phyloP scores from a whole-genome alignment of 1,140 invertebrate genomes.

The Drosophila hydei region DNA sequence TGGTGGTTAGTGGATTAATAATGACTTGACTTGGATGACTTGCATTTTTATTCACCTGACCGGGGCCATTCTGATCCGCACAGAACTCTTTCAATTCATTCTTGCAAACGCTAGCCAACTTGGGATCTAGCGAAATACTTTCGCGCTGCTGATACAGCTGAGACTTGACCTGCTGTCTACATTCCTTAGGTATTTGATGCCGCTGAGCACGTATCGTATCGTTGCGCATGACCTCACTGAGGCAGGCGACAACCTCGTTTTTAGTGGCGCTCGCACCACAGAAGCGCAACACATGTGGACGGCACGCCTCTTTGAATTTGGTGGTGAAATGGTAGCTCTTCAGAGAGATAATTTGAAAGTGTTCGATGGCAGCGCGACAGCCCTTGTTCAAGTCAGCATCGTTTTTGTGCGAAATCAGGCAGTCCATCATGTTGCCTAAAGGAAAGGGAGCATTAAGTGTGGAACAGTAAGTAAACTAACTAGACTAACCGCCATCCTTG shows the following conservation, averaged over 20 bases:
- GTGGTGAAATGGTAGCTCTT: constrained; percentile 97
- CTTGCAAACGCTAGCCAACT: constrained; percentile 89
- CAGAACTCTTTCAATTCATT: constrained; percentile 92
- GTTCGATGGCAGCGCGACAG: constrained; percentile 96
- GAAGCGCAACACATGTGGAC: constrained; percentile 91
- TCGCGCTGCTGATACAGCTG: constrained; percentile 96
- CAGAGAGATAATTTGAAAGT: constrained; percentile 95
- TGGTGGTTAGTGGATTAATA: constrained; percentile 39
- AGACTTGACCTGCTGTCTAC: constrained; percentile 93
- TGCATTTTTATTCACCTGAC: constrained; percentile 87
- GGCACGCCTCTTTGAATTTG: constrained; percentile 97
- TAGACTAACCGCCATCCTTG: constrained; percentile 87
- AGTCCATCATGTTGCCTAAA: constrained; percentile 93
- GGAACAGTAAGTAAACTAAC: not conserved
- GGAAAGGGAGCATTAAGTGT: not conserved
- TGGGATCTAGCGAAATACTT: constrained; percentile 93
- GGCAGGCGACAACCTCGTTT: constrained; percentile 94
- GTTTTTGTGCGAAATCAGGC: constrained; percentile 96
- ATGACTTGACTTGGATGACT: constrained; percentile 55
- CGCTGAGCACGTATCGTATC: constrained; percentile 92
- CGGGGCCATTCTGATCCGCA: constrained; percentile 89
- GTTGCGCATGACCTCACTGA: constrained; percentile 93
- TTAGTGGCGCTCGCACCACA: constrained; percentile 92
- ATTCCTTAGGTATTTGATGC: constrained; percentile 92
- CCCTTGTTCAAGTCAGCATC: constrained; percentile 90